These are phyloP conservation scores for Leptinotarsa tumamoca DNA, from an alignment of 2,888 invertebrate genomes.

Conservation along the genomic window DNA sequence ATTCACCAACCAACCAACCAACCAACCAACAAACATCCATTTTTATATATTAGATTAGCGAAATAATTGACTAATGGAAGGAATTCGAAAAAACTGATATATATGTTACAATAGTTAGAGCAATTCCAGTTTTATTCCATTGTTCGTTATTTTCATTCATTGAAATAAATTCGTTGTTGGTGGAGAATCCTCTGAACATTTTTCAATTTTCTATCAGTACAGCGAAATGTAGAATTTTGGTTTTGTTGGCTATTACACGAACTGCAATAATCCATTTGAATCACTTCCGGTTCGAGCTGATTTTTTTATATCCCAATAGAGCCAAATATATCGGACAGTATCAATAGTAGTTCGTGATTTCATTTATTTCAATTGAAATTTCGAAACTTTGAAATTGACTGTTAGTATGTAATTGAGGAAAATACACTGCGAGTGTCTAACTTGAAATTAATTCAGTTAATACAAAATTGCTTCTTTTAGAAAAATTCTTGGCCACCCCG, in stretches of 20 bases:
- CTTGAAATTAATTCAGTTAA: too few relatives aligned
- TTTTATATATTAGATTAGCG: background rate
- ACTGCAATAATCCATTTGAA: constrained; percentile 12
- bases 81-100: background rate
- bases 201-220: constrained; percentile 7
- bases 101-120: background rate
- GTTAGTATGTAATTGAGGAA: too few relatives aligned
- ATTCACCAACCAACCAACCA: too few relatives aligned
- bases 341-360: background rate
- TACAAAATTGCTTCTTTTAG: too few relatives aligned
- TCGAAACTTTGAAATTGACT: too few relatives aligned
- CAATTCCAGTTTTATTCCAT: constrained; percentile 5
- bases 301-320: constrained; percentile 1
- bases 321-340: background rate
- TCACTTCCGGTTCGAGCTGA: background rate
- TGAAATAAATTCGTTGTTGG: constrained; percentile 7
- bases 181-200: background rate
- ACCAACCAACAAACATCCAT: too few relatives aligned
- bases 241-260: background rate
- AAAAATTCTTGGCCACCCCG: too few relatives aligned
- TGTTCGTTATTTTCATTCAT: constrained; percentile 11
- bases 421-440: too few relatives aligned
- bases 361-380: too few relatives aligned
- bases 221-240: constrained; percentile 8
- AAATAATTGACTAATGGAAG: background rate